Evolutionary conservation across 2,113 vertebrate genomes (phyloP), one percentile per base, ranked within the genome.

Genomic region (Myodes glareolus): DNA sequence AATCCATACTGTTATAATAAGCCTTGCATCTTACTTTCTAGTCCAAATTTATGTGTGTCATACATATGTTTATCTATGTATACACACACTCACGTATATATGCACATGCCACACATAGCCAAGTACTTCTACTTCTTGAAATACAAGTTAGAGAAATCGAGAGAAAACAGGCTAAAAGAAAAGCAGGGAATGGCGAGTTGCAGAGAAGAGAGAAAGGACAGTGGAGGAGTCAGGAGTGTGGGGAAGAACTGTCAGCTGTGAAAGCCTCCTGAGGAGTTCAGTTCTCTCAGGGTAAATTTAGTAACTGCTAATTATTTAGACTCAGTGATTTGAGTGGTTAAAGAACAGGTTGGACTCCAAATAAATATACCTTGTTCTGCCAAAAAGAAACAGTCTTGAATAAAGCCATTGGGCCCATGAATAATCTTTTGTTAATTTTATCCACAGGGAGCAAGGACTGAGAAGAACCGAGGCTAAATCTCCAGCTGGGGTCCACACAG

Each of bases 281-380:
- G 29, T 96, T 95, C 84, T 78, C 50, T 42, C 72, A 88, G 55
- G 47, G 91, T 88, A 96, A 92, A 95, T 98, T 94, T 97, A 96
- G 96, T 84, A 95, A 96, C 92, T 90, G 50, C 81, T 96, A 87
- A 96, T 97, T 97, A 93, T 91, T 90, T 94, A 96, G 72, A 97
- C 81, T 94, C 92, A 91, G 85, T 89, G 92, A 96, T 67, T 95
- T 95, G 80, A 95, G 72, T 63, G 85, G 61, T 76, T 94, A 94
- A 96, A 97, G 97, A 97, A 95, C 61, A 95, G 90, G 85, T 75
- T 96, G 88, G 81, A 88, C 85, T 96, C 95, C 96, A 97, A 95
- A 95, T 94, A 95, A 97, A 97, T 97, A 84, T 29, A 94, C 82
- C 82, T 95, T 90, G 25, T 95, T 92, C 91, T 97, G 72, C 92